phyloP scores from a whole-genome alignment of 1,140 invertebrate species.

The Drosophila sproati region DNA sequence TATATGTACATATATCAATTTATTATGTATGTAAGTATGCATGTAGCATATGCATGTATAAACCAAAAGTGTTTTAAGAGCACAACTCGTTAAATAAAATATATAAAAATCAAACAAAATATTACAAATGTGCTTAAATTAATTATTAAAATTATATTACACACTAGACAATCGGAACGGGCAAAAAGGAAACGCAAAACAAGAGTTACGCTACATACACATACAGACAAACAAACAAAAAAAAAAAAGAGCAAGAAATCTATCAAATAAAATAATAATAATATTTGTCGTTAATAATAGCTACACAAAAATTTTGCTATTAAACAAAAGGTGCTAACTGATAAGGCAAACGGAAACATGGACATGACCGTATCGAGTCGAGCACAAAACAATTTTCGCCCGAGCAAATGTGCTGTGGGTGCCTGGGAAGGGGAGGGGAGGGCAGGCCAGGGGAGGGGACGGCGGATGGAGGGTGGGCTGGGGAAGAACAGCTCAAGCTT shows the following conservation, averaged over 20 bases:
- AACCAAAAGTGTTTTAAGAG: slow-evolving; percentile 71
- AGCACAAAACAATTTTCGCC: slow-evolving; percentile 22
- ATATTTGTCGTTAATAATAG: slow-evolving; percentile 39
- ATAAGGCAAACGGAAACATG: slow-evolving; percentile 44
- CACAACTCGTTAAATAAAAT: slow-evolving; percentile 60
- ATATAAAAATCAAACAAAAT: slow-evolving; percentile 37
- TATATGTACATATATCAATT: slow-evolving; percentile 2
- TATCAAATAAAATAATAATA: slow-evolving; percentile 41
- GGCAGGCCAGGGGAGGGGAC: not conserved
- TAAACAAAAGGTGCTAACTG: slow-evolving; percentile 53
- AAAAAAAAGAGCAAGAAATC: no score
- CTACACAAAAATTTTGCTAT: slow-evolving; percentile 62
- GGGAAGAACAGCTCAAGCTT: not conserved
- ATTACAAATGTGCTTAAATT: slow-evolving; percentile 60
- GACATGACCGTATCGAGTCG: slow-evolving; percentile 12
- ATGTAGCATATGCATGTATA: slow-evolving; percentile 21
- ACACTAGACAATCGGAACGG: slow-evolving; percentile 47
- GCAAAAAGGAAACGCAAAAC: slow-evolving; percentile 22
- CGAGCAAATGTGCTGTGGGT: not conserved
- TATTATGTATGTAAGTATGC: not conserved
- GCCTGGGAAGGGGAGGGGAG: not conserved
- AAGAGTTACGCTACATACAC: slow-evolving; percentile 35
- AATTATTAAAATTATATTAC: slow-evolving; percentile 45
- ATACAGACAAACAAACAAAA: slow-evolving; percentile 39
- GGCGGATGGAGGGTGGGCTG: no score